These are phyloP conservation scores for Lapara coniferarum DNA, from an alignment of 2,888 invertebrate species.

Conservation along the genomic window DNA sequence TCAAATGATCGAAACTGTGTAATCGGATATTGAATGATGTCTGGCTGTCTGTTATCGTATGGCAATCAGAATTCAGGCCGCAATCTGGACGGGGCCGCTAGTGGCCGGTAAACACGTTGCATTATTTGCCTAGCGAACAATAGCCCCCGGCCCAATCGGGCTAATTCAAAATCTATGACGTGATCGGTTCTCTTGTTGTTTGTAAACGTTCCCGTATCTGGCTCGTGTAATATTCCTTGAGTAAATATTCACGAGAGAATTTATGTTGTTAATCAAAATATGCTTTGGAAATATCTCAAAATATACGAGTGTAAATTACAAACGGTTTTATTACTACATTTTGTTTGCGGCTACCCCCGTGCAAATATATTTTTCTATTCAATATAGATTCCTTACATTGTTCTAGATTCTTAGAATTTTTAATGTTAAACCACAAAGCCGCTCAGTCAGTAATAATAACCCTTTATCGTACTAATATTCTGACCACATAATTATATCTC, in stretches of 20 bases:
- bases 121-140: slow-evolving; percentile 26
- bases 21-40: slow-evolving; percentile 66
- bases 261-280: background rate
- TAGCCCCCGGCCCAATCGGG: slow-evolving; percentile 15
- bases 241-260: background rate
- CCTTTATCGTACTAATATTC: background rate
- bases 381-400: too few relatives aligned
- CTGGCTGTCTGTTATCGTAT: slow-evolving; percentile 59
- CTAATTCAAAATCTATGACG: slow-evolving; percentile 26
- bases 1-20: slow-evolving; percentile 53
- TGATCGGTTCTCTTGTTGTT: slow-evolving; percentile 8
- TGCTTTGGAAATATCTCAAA: too few relatives aligned
- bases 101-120: slow-evolving; percentile 26
- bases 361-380: too few relatives aligned
- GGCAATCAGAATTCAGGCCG: slow-evolving; percentile 49
- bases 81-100: slow-evolving; percentile 37
- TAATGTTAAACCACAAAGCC: too few relatives aligned
- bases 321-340: too few relatives aligned
- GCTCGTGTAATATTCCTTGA: background rate
- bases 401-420: too few relatives aligned
- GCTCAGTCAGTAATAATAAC: too few relatives aligned
- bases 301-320: too few relatives aligned
- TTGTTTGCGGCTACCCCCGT: too few relatives aligned
- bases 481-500: background rate
- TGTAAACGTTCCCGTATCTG: slow-evolving; percentile 2